Conservation (phyloP, 1,140 invertebrate species). For the Drosophila nigromelanica region DNA sequence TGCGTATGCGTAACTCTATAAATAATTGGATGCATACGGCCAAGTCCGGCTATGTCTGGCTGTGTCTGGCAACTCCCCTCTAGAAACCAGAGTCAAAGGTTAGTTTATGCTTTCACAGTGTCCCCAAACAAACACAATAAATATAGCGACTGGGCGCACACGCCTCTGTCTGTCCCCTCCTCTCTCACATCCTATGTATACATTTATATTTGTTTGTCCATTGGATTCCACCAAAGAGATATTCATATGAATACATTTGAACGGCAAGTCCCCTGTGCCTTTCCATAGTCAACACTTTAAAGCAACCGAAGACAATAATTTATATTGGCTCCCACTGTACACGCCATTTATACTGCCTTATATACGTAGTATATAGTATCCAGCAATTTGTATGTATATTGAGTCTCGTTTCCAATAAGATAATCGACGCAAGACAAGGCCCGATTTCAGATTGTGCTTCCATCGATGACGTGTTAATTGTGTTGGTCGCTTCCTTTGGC, state of each 20-base stretch:
- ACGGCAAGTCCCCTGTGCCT: conserved; percentile 26
- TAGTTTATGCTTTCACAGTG: conserved; percentile 45
- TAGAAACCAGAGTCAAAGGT: conserved; percentile 56
- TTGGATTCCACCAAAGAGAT: conserved; percentile 50
- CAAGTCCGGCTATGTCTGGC: conserved; percentile 1
- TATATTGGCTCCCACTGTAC: conserved; percentile 44
- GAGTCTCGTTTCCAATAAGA: conserved; percentile 42
- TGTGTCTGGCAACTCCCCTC: conserved; percentile 14
- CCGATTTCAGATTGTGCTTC: conserved; percentile 44
- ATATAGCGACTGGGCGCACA: conserved; percentile 63
- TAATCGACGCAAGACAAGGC: conserved; percentile 42
- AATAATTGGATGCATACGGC: conserved; percentile 57
- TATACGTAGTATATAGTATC: conserved; percentile 11
- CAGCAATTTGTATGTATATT: conserved; percentile 7
- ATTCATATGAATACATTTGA: conserved; percentile 67
- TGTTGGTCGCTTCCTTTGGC: conserved; percentile 20
- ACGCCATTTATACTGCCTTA: background rate
- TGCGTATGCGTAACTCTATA: conserved; percentile 68
- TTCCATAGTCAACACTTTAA: conserved; percentile 54
- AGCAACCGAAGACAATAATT: conserved; percentile 61
- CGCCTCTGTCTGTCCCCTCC: background rate
- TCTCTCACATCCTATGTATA: background rate
- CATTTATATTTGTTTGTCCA: conserved; percentile 42
- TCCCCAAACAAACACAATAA: conserved; percentile 60
- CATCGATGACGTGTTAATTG: conserved; percentile 53